phyloP scores from a whole-genome alignment of 2,888 invertebrate genomes.

The Agonopterix alstromeriana region DNA sequence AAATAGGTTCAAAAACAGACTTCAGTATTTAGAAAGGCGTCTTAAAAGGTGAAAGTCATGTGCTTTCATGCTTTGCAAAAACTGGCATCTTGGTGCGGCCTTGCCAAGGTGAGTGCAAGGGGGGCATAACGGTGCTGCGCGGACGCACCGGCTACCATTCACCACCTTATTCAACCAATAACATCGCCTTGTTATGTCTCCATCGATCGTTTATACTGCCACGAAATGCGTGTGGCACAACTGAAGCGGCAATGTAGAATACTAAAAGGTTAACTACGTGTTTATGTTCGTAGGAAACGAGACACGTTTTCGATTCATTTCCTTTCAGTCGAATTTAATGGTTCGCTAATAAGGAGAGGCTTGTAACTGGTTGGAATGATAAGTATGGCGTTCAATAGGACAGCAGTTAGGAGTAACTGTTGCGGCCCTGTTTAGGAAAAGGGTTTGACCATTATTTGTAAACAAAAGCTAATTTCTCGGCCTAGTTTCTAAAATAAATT shows the following conservation, averaged over 20 bases:
- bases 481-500: background rate
- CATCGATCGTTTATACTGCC: slow-evolving; percentile 26
- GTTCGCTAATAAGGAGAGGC: slow-evolving; percentile 44
- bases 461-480: slow-evolving; percentile 30
- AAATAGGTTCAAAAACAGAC: slow-evolving; percentile 21
- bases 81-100: slow-evolving; percentile 68
- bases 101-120: slow-evolving; percentile 74
- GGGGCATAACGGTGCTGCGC: slow-evolving; percentile 68
- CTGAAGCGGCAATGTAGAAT: slow-evolving; percentile 16
- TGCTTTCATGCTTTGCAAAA: slow-evolving; percentile 69
- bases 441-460: slow-evolving; percentile 37
- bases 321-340: slow-evolving; percentile 47
- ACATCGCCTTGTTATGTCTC: slow-evolving; percentile 27
- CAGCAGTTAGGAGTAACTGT: slow-evolving; percentile 55
- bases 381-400: slow-evolving; percentile 51
- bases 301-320: slow-evolving; percentile 57
- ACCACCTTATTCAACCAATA: slow-evolving; percentile 15
- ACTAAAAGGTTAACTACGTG: background rate
- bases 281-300: slow-evolving; percentile 29
- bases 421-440: slow-evolving; percentile 26
- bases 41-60: slow-evolving; percentile 73
- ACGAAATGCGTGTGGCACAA: slow-evolving; percentile 12
- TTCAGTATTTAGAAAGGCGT: slow-evolving; percentile 69
- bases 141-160: slow-evolving; percentile 35
- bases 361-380: slow-evolving; percentile 44